Conservation (phyloP, 2,888 invertebrate species). For the Iselma pallidipennis region DNA sequence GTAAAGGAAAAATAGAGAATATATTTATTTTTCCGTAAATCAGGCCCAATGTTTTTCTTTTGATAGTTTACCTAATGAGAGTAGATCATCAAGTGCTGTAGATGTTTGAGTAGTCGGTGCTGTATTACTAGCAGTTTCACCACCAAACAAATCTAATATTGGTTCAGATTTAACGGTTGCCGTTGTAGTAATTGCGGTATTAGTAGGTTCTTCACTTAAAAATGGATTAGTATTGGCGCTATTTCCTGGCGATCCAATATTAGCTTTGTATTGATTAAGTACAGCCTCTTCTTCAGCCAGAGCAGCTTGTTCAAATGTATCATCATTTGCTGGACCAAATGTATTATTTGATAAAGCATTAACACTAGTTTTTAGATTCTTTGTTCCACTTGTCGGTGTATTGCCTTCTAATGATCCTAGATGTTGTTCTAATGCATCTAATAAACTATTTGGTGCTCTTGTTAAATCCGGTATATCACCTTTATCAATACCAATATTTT, state of each 20-base stretch:
- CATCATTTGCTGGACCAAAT: conserved; percentile 87
- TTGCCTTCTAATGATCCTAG: conserved; percentile 93
- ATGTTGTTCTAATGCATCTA: conserved; percentile 98
- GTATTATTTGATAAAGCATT: conserved; percentile 84
- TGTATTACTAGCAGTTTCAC: conserved; percentile 54
- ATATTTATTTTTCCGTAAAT: no score
- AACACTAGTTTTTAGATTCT: conserved; percentile 88
- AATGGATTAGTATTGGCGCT: conserved; percentile 81
- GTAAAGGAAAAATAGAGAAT: no score
- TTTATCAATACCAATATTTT: conserved; percentile 97
- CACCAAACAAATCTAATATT: conserved; percentile 84
- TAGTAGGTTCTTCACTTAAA: conserved; percentile 61
- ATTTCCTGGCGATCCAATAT: conserved; percentile 74
- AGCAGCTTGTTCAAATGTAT: conserved; percentile 82
- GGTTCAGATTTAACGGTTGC: conserved; percentile 46
- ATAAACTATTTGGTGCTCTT: conserved; percentile 95
- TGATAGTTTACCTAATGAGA: conserved; percentile 50
- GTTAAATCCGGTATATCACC: conserved; percentile 99
- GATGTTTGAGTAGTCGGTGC: conserved; percentile 37
- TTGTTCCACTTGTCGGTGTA: conserved; percentile 83
- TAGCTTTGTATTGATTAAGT: conserved; percentile 93
- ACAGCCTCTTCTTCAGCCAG: conserved; percentile 96
- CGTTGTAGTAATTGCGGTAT: conserved; percentile 12
- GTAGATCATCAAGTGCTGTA: conserved; percentile 86
- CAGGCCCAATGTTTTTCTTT: not conserved